Evolutionary conservation across 2,888 invertebrate genomes (phyloP), one percentile per base, ranked within the genome.

Genomic region (Cheilosia vernalis): DNA sequence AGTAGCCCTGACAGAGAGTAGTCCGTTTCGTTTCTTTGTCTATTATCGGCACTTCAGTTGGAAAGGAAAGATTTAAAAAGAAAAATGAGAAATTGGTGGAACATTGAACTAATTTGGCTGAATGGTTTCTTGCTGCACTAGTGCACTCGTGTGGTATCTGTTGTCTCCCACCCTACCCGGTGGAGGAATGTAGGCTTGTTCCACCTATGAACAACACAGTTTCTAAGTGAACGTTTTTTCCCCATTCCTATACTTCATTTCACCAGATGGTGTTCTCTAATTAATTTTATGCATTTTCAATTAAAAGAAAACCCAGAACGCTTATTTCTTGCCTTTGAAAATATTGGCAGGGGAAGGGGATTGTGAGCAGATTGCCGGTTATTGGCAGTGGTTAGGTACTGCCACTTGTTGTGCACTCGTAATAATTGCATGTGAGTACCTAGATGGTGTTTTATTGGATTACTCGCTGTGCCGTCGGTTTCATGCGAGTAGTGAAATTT

Each of bases 101-200:
- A 67, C 79, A 79, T 72, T 79, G 72, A 79, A 72, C 79, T 79
- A 66, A 79, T 79, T 72, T 72, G 44, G 58, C 58, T 72, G 79
- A 79, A 72, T 72, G 79, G 79, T 58, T 79, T 51, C 64, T 58
- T 58, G 63, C 17, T 21, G 72, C 40, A 37, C 3, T 37, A 10
- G 2, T 21, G 72, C 40, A 37, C 3, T 37, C 37, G 2, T 37
- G 37, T 37, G 10, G 37, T 37, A 13, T 33, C 33, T 51, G 13
- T 17, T 24, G n/a, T 55, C 17, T 24, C 30, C n/a, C 37, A 10
- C 4, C 37, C 10, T 13, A 21, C 1, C 13, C 27, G 13, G 9
- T 44, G 40, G 2, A 40, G 9, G 42, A 21, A 24, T 42, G 60
- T 7, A 60, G 42, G 21, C 21, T 60, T 7, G 37, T 13, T 17